Base-by-base conservation (phyloP, 92 coral and sea anemone species). In the Desmophyllum pertusum region DNA sequence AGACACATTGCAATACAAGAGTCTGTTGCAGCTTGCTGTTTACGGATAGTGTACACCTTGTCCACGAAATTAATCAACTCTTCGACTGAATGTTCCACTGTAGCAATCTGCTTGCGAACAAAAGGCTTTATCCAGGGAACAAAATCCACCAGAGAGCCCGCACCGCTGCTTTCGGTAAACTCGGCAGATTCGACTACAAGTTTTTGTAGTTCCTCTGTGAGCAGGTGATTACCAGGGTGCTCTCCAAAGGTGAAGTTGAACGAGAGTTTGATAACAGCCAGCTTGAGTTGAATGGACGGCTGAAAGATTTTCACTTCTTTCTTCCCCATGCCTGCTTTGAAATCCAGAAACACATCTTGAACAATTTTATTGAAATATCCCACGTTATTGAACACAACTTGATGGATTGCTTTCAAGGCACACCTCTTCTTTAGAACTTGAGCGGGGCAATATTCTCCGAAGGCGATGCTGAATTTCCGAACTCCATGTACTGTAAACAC, bases 111-210 rank as follows among this genome's bases (percentile, higher is more conserved):
- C 70, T 81, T 85, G 59, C 87, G 68, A 21, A 92, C 61, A 64
- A 90, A 77, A 17, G 92, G 88, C 36, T 70, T 81, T 39, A 89
- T 59, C 95, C 93, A 92, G 21, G 95, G 95, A 64, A 92, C 30
- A 70, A 89, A 89, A 68, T 92, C 95, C 71, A 87, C 76, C 50
- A 89, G 79, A 45, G 69, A 78, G 57, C 84, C 53, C 1, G 90
- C 87, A 13, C 86, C 75, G 33, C 88, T 84, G 72, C 82, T 86
- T 67, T 89, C 92, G 23, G 70, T 80, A 78, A 89, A 92, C 41
- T 92, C 91, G 45, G 68, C 66, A 4, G 93, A 85, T 30, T 81
- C 84, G 4, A 72, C 83, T 35, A 84, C 83, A 40, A 89, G 69
- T 19, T 46, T 35, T 55, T 75, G 61, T 53, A 92, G 81, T 57